Evolutionary conservation across 2,888 invertebrate species (phyloP), one percentile per base, ranked within the genome.

Genomic region (Scaptomyza polygonia): DNA sequence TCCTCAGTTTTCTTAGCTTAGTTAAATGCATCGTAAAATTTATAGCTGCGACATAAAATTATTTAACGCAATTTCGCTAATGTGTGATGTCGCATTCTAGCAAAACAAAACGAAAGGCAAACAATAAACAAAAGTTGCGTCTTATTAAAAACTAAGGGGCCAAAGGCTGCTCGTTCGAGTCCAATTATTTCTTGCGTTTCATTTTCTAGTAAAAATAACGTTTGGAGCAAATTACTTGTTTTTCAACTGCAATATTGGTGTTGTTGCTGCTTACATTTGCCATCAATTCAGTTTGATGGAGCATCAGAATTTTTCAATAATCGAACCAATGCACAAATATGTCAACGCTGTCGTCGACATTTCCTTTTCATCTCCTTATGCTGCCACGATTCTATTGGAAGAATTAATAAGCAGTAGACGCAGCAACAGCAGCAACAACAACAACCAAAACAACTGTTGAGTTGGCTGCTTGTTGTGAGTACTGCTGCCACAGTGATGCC

Each of bases 11-110:
- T 12, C 45, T 39, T 36, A 0, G 71, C 61, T 67, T 44, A 45
- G 57, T 49, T 75, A 70, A 80, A 84, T 84, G 84, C 84, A 75
- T 83, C 86, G 83, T 88, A 82, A 79, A 87, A 86, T 85, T 87
- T 86, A 83, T 84, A 70, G 82, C 67, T 59, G 66, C 59, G 53
- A 63, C 62, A 70, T 58, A 72, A 72, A 79, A 79, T 86, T 62
- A 85, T 86, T 88, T 84, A 74, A 64, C 77, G 71, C 77, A 73
- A 83, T 88, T 83, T 64, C 61, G 62, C 73, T 84, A 84, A 84
- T 88, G 86, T 74, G 9, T 16, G 9, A 14, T 39, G 83, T 73
- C 73, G 68, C 76, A 64, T 44, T 59, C 64, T 16, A 36, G 16
- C 27, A 32, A 16, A 49, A 39, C 2, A 40, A 14, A 29, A 39